Percentiles rank a stretch among this genome's conserved stretches.
Conservation (phyloP, 2,797 vertebrate genomes). For the Ptychadena robeensis region DNA sequence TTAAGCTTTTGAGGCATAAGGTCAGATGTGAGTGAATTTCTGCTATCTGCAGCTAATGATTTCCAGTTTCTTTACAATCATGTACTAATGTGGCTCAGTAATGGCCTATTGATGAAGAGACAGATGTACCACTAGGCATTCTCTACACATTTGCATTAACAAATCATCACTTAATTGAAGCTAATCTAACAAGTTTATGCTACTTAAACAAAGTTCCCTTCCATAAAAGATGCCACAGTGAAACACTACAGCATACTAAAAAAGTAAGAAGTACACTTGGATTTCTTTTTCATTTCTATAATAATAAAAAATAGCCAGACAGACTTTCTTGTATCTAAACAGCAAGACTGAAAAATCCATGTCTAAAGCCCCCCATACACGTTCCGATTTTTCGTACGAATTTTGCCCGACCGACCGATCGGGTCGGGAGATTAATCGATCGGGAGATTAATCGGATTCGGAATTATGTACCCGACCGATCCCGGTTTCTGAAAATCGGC, state of each 20-base stretch:
- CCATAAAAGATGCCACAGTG: conserved; percentile 77
- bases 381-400: no score
- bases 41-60: conserved; percentile 79
- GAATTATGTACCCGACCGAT: no score
- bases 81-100: conserved; percentile 78
- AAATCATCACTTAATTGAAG: conserved; percentile 86
- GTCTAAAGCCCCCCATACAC: no score
- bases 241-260: conserved; percentile 72
- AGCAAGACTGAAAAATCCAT: neutral
- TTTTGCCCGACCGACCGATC: no score
- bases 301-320: conserved; percentile 15
- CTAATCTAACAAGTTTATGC: conserved; percentile 84
- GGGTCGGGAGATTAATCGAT: no score
- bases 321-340: neutral
- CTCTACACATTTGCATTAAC: conserved; percentile 81
- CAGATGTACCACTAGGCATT: conserved; percentile 82
- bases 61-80: conserved; percentile 78
- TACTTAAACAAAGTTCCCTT: conserved; percentile 84
- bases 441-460: no score
- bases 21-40: conserved; percentile 80
- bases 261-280: conserved; percentile 66
- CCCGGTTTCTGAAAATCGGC: no score
- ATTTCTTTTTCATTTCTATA: neutral
- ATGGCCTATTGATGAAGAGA: conserved; percentile 82
- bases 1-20: conserved; percentile 76